Conservation (phyloP, 2,888 invertebrate genomes). For the Petrophora chlorosata region DNA sequence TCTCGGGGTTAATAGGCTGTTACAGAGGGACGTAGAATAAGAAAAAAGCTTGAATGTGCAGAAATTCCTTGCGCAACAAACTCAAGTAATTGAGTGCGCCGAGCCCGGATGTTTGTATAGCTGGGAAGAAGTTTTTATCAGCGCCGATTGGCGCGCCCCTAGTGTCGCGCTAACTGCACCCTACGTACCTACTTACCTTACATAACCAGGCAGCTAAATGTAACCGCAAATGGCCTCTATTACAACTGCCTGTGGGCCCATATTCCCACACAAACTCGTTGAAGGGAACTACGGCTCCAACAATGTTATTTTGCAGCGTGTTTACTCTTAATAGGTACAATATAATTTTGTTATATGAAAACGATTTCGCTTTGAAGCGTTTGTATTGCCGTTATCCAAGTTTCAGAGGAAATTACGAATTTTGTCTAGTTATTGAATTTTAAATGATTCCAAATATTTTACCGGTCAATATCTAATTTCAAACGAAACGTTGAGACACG, state of each 20-base stretch:
- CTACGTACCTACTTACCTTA: conserved; percentile 41
- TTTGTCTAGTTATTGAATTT: no score
- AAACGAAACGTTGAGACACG: no score
- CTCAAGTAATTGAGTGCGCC: conserved; percentile 74
- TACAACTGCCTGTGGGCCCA: conserved; percentile 34
- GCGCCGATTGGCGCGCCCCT: conserved; percentile 62
- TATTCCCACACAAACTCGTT: conserved; percentile 41
- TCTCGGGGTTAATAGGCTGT: conserved; percentile 59
- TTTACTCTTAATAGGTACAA: conserved; percentile 31
- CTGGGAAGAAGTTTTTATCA: conserved; percentile 70
- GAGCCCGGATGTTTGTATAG: conserved; percentile 72
- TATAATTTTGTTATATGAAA: conserved; percentile 34
- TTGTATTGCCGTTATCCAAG: conserved; percentile 12
- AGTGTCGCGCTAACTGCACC: conserved; percentile 64
- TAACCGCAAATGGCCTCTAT: conserved; percentile 41
- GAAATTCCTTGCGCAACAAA: conserved; percentile 66
- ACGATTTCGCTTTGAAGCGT: conserved; percentile 26
- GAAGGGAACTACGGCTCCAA: conserved; percentile 19
- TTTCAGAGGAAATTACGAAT: conserved; percentile 5
- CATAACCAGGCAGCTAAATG: conserved; percentile 39
- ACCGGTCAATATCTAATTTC: no score
- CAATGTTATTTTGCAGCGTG: conserved; percentile 31
- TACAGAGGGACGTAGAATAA: conserved; percentile 44
- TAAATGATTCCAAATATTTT: no score
- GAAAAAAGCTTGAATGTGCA: conserved; percentile 55